Conservation (phyloP, 2,113 vertebrate genomes). For the Amblyopsis rosae region DNA sequence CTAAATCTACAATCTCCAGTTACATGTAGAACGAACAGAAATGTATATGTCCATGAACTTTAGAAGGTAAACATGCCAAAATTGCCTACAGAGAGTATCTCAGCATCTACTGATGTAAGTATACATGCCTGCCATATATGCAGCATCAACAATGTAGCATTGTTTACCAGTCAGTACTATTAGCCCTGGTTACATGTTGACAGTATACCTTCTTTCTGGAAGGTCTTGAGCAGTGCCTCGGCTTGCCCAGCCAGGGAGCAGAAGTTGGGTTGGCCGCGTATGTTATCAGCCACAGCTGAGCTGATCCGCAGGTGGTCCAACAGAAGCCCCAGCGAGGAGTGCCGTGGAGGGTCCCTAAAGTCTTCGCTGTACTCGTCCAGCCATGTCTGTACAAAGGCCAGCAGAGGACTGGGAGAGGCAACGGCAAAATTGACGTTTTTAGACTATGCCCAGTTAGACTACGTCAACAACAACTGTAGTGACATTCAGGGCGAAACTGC, state of each 20-base stretch:
- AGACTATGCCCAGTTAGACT: too few species aligned
- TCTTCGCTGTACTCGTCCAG: constrained; percentile 83
- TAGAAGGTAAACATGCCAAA: neutral
- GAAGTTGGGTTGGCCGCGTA: constrained; percentile 59
- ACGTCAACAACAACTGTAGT: too few species aligned
- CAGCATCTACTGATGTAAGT: neutral
- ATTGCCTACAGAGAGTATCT: neutral
- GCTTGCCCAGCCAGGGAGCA: constrained; percentile 69
- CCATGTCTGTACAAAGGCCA: constrained; percentile 79
- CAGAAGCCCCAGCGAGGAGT: constrained; percentile 61
- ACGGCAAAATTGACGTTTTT: too few species aligned
- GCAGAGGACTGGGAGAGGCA: constrained; percentile 62
- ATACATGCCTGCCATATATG: neutral
- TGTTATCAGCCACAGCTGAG: constrained; percentile 47
- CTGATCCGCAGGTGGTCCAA: constrained; percentile 70
- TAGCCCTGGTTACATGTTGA: neutral
- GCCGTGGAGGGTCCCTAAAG: constrained; percentile 80
- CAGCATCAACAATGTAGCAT: too few species aligned
- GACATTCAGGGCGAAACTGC: too few species aligned
- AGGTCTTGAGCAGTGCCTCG: constrained; percentile 70
- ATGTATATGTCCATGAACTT: too few species aligned
- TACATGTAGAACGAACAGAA: too few species aligned
- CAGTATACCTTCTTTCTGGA: constrained; percentile 70
- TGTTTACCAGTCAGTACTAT: neutral
- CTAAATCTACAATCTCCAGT: too few species aligned